phyloP scores from a whole-genome alignment of 64 coral and sea anemone genomes.

The Hydrozoanthus tunicans region DNA sequence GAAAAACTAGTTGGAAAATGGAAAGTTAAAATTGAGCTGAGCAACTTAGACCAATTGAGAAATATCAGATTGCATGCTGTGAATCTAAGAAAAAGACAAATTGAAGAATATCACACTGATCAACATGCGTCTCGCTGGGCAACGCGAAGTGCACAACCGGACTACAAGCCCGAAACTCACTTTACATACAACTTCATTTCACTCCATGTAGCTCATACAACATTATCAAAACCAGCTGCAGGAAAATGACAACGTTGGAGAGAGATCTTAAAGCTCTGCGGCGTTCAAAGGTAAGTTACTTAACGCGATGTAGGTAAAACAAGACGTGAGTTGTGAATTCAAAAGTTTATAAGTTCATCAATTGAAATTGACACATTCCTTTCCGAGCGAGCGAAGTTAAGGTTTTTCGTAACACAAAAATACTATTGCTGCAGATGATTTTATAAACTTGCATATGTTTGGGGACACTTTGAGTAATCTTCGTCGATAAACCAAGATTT shows the following conservation, averaged over 20 bases:
- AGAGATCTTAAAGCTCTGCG: slow-evolving; percentile 40
- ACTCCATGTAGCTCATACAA: not conserved
- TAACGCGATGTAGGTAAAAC: not conserved
- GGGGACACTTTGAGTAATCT: not conserved
- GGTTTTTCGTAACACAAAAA: not conserved
- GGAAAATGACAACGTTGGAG: slow-evolving; percentile 41
- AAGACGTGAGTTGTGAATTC: not conserved
- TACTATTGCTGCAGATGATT: too few species aligned
- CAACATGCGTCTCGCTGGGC: not conserved
- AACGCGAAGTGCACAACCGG: not conserved
- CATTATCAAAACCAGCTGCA: not conserved
- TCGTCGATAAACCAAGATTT: too few species aligned
- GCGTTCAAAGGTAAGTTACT: slow-evolving; percentile 59
- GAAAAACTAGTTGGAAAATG: too few species aligned
- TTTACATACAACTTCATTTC: not conserved
- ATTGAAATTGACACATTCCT: not conserved
- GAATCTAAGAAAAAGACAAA: not conserved
- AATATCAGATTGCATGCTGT: not conserved
- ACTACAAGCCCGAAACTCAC: not conserved
- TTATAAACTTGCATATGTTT: not conserved
- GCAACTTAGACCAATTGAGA: not conserved
- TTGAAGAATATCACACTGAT: not conserved
- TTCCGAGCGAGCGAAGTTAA: not conserved
- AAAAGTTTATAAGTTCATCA: not conserved
- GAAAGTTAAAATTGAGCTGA: too few species aligned